phyloP scores from a whole-genome alignment of 1,140 invertebrate species.

The Drosophila sproati region DNA sequence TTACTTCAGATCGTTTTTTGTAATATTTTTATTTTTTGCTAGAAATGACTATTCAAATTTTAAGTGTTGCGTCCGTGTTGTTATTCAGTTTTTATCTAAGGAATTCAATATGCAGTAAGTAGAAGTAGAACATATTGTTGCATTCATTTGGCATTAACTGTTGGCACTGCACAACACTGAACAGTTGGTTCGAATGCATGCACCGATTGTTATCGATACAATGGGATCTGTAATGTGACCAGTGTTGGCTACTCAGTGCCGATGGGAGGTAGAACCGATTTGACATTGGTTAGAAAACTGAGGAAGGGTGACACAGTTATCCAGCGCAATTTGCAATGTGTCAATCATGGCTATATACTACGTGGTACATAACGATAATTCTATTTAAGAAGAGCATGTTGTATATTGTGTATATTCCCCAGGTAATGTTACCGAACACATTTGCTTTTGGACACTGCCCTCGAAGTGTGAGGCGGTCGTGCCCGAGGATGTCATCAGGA shows the following conservation, averaged over 20 bases:
- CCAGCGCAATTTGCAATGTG: background rate
- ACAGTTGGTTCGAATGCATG: background rate
- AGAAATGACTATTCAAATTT: background rate
- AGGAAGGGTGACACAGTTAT: background rate
- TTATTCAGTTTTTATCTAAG: background rate
- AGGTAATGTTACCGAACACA: background rate
- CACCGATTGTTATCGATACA: background rate
- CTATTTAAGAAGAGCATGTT: no score
- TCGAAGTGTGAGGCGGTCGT: background rate
- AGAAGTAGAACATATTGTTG: background rate
- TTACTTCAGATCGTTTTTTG: background rate
- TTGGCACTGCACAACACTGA: background rate
- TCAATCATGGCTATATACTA: background rate
- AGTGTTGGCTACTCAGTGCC: background rate
- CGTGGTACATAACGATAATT: no score
- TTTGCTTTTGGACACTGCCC: background rate
- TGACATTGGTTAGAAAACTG: background rate
- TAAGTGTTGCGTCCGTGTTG: background rate
- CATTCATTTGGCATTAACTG: no score
- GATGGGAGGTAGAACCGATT: background rate
- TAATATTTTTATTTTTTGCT: background rate
- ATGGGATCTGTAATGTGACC: background rate
- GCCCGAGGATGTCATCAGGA: background rate
- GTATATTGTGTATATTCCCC: background rate
- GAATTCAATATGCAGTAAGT: background rate